phyloP scores from a whole-genome alignment of 2,888 invertebrate species.

The Platycnemis pennipes region DNA sequence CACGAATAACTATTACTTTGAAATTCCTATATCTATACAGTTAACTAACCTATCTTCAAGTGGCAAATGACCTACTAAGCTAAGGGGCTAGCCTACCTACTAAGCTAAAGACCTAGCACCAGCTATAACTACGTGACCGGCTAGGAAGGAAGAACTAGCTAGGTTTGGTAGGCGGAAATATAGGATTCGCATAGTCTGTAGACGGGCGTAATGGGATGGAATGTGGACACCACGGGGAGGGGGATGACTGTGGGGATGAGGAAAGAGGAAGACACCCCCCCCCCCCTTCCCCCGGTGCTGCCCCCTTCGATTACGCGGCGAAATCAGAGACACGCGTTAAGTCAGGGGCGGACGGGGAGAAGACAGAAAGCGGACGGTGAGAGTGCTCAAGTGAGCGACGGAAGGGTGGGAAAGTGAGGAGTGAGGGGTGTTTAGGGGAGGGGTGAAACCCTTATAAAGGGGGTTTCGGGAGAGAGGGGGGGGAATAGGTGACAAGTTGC shows the following conservation, averaged over 20 bases:
- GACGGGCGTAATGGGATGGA: neutral
- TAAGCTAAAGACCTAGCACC: no score
- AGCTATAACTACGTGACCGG: no score
- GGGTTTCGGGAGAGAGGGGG: neutral
- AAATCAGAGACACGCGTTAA: conserved; percentile 32
- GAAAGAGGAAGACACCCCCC: neutral
- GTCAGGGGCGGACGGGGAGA: neutral
- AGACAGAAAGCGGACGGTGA: neutral
- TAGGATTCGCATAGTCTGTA: no score
- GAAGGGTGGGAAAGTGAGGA: neutral
- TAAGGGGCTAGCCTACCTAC: no score
- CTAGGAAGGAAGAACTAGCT: no score
- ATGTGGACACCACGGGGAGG: neutral
- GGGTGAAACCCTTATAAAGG: neutral
- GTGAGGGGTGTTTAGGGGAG: neutral
- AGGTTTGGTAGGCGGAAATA: no score
- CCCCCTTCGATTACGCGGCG: conserved; percentile 30
- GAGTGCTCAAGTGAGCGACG: conserved; percentile 11
- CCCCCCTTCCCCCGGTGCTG: neutral
- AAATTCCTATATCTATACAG: no score
- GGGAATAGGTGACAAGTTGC: conserved; percentile 58
- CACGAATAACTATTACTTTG: no score
- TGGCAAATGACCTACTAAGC: no score
- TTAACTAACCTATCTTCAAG: no score
- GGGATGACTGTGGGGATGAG: neutral